phyloP scores from a whole-genome alignment of 2,888 invertebrate genomes.

The Frankliniella intonsa region DNA sequence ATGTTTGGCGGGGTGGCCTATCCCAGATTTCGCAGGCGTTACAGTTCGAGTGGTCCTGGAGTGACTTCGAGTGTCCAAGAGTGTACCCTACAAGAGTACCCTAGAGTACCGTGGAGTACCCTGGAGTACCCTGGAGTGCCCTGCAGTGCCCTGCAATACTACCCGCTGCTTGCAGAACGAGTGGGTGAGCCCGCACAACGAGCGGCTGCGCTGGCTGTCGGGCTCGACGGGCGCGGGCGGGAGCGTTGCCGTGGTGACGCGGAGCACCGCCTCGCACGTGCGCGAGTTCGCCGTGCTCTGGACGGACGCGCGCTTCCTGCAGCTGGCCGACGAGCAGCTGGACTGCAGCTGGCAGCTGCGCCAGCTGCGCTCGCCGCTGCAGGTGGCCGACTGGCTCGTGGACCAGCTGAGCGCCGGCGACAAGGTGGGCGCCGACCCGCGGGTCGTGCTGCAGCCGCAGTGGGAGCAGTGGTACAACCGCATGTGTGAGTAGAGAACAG shows the following conservation, averaged over 20 bases:
- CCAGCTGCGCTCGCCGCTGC: conserved; percentile 28
- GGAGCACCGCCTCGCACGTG: conserved; percentile 54
- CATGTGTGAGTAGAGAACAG: conserved; percentile 21
- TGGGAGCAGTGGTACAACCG: conserved; percentile 53
- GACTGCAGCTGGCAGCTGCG: conserved; percentile 72
- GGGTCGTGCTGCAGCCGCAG: conserved; percentile 60
- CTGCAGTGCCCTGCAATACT: conserved; percentile 20
- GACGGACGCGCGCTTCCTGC: conserved; percentile 84
- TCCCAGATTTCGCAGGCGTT: background rate
- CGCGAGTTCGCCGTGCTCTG: conserved; percentile 54
- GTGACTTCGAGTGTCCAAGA: background rate
- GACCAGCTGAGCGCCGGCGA: conserved; percentile 47
- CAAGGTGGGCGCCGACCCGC: conserved; percentile 70
- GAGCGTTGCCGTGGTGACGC: conserved; percentile 67
- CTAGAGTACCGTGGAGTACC: background rate
- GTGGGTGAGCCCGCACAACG: conserved; percentile 69
- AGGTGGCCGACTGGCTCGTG: conserved; percentile 58
- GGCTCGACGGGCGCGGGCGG: conserved; percentile 70
- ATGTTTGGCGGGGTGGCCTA: background rate
- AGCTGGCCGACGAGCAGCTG: conserved; percentile 79
- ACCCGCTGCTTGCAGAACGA: conserved; percentile 58
- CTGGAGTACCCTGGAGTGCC: no score
- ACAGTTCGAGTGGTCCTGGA: background rate
- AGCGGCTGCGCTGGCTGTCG: conserved; percentile 70
- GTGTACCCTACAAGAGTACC: background rate